A percentile compares a stretch with the other conserved stretches of the same genome.
Conservation (phyloP, 1,140 invertebrate genomes). For the Oryctes rhinoceros region DNA sequence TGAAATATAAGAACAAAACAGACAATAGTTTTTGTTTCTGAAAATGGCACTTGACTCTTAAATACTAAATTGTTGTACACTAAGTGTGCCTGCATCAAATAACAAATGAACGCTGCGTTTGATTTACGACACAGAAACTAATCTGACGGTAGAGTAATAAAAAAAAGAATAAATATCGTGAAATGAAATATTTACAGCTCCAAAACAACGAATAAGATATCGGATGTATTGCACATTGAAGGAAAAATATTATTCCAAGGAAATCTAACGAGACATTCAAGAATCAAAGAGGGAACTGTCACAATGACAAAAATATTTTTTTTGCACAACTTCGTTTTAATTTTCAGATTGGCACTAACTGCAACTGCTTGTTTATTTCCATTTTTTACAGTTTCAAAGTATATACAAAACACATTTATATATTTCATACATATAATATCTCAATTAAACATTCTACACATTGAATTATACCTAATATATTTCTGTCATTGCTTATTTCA, state of each 20-base stretch:
- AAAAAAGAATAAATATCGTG: conserved; percentile 35
- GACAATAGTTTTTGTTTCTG: conserved; percentile 19
- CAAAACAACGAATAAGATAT: not conserved
- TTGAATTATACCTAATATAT: conserved; percentile 32
- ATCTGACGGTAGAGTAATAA: conserved; percentile 3
- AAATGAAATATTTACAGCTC: conserved; percentile 28
- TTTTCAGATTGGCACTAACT: conserved; percentile 32
- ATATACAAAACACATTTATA: conserved; percentile 32
- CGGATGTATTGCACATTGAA: conserved; percentile 21
- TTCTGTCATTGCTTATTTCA: conserved; percentile 34
- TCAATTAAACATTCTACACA: conserved; percentile 27
- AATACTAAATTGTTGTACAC: conserved; percentile 35
- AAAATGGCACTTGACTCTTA: conserved; percentile 41
- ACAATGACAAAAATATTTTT: conserved; percentile 32
- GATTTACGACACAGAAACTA: conserved; percentile 26
- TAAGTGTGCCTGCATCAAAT: conserved; percentile 37
- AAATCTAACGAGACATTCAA: conserved; percentile 19
- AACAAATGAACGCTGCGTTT: conserved; percentile 30
- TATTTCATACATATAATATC: conserved; percentile 19
- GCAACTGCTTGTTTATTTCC: conserved; percentile 4
- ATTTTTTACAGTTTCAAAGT: conserved; percentile 31
- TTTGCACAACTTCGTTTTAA: not conserved
- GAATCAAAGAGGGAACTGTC: conserved; percentile 4
- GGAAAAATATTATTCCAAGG: not conserved
- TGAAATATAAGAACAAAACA: conserved; percentile 34